phyloP scores from a whole-genome alignment of 2,113 vertebrate genomes.

The Thymallus thymallus region DNA sequence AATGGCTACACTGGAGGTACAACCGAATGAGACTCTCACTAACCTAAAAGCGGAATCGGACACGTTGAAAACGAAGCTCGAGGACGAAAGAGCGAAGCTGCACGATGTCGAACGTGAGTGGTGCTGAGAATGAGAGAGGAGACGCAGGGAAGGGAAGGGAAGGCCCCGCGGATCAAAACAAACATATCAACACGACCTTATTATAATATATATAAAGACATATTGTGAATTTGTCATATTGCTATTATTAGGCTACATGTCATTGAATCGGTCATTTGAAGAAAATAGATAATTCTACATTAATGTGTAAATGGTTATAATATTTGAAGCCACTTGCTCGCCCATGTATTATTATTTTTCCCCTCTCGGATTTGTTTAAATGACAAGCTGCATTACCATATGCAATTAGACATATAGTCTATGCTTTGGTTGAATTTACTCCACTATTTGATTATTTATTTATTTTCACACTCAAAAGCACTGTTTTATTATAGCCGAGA shows the following conservation, averaged over 20 bases:
- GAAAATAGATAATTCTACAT: too few relatives aligned
- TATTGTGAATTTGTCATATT: neutral
- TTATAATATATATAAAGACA: neutral
- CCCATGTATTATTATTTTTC: too few relatives aligned
- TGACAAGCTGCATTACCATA: too few relatives aligned
- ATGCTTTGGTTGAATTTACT: neutral
- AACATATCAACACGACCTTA: neutral
- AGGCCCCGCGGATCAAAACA: neutral
- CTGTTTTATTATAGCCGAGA: neutral
- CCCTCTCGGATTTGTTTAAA: too few relatives aligned
- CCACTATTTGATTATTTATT: neutral
- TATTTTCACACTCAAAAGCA: neutral
- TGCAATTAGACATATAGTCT: neutral
- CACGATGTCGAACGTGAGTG: slow-evolving; percentile 97
- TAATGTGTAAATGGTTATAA: too few relatives aligned
- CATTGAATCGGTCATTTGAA: too few relatives aligned
- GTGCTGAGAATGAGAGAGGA: slow-evolving; percentile 66
- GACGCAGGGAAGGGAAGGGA: too few relatives aligned
- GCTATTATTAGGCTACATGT: neutral
- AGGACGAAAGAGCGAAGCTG: slow-evolving; percentile 96
- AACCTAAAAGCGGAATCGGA: slow-evolving; percentile 92
- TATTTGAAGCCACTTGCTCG: too few relatives aligned
- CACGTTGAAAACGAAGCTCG: slow-evolving; percentile 90
- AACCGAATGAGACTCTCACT: slow-evolving; percentile 87
- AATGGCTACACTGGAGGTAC: slow-evolving; percentile 96